Conservation (phyloP, 2,888 invertebrate genomes). For the Eristalinus aeneus region DNA sequence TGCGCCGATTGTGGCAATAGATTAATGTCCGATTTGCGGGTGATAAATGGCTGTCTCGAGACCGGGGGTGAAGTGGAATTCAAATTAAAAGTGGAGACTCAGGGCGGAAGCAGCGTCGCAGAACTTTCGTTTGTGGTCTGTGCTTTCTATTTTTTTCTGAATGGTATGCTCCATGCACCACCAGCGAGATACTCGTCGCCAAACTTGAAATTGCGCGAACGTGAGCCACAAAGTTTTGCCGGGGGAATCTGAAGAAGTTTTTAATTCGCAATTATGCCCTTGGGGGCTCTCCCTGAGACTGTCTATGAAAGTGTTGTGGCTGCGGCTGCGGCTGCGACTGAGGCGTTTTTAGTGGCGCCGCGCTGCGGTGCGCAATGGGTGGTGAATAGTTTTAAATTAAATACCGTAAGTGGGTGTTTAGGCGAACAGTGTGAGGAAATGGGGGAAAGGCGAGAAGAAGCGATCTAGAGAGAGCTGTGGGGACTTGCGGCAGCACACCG, state of each 20-base stretch:
- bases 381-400: constrained; percentile 26
- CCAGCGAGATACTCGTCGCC: constrained; percentile 25
- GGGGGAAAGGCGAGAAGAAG: not conserved
- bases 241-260: constrained; percentile 36
- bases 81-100: constrained; percentile 20
- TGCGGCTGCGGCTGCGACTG: not conserved
- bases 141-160: constrained; percentile 3
- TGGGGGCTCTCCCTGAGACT: constrained; percentile 4
- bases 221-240: constrained; percentile 44
- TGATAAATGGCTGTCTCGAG: constrained; percentile 40
- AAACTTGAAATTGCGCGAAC: constrained; percentile 53
- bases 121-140: constrained; percentile 16
- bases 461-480: not conserved
- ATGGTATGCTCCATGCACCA: constrained; percentile 6
- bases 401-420: constrained; percentile 7
- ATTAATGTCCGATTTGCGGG: constrained; percentile 44
- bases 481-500: not conserved
- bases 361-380: not conserved
- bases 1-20: constrained; percentile 40
- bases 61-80: constrained; percentile 4
- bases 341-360: not conserved
- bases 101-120: constrained; percentile 13
- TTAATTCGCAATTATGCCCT: constrained; percentile 59
- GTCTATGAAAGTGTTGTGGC: not conserved
- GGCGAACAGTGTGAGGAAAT: not conserved